Percentiles rank a stretch among this genome's conserved stretches.
Conservation (phyloP, 2,113 vertebrate species). For the Myiopsitta monachus region DNA sequence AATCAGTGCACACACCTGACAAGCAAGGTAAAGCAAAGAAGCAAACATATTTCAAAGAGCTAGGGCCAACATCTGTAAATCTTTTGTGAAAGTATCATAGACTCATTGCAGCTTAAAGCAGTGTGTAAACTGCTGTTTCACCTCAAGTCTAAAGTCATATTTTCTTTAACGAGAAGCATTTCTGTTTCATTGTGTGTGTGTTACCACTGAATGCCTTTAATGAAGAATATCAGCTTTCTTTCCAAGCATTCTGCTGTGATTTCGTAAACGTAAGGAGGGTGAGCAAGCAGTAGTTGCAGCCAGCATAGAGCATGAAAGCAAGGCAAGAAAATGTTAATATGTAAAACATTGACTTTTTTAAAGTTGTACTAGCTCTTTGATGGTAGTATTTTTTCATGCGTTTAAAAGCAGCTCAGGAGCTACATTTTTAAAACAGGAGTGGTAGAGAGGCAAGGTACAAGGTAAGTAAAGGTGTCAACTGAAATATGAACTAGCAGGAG, state of each 20-base stretch:
- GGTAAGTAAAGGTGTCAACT: conserved; percentile 30
- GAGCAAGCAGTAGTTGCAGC: conserved; percentile 23
- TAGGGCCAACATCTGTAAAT: conserved; percentile 53
- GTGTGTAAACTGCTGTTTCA: background rate
- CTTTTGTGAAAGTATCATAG: background rate
- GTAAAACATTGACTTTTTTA: background rate
- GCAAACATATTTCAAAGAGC: conserved; percentile 68
- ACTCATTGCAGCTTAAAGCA: background rate
- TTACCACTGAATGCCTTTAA: conserved; percentile 18
- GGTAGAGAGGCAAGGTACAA: conserved; percentile 40
- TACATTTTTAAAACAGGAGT: conserved; percentile 75
- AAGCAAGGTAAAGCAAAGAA: conserved; percentile 59
- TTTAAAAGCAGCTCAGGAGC: conserved; percentile 78
- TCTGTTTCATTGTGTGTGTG: background rate
- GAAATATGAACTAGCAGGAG: conserved; percentile 55
- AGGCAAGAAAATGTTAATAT: background rate
- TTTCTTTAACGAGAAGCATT: conserved; percentile 24
- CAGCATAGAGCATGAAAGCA: background rate
- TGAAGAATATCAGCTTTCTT: conserved; percentile 4
- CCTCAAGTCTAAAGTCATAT: background rate
- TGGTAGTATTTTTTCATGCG: conserved; percentile 40
- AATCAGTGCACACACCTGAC: conserved; percentile 57
- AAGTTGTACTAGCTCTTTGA: conserved; percentile 74
- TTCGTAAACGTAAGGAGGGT: background rate
- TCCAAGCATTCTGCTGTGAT: background rate